phyloP scores from a whole-genome alignment of 2,888 invertebrate species.

The Sarcophaga caerulescens region DNA sequence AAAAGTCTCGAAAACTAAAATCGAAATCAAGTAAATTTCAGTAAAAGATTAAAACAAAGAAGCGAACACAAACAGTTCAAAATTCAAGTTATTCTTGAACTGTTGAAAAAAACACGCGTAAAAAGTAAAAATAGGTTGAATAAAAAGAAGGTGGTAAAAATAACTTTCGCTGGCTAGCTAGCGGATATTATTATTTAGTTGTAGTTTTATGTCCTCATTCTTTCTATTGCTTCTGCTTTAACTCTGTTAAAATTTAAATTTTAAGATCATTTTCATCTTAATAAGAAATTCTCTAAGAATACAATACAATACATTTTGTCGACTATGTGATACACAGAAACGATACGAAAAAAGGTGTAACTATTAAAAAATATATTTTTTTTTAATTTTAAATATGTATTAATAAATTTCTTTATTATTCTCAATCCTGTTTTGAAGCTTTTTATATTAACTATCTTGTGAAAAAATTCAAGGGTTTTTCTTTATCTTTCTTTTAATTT shows the following conservation, averaged over 20 bases:
- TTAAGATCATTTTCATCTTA: not conserved
- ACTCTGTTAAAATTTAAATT: not conserved
- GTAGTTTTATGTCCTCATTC: not conserved
- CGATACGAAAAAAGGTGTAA: no score
- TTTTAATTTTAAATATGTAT: no score
- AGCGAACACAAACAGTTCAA: slow-evolving; percentile 29
- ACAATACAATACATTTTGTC: no score
- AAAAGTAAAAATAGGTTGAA: slow-evolving; percentile 19
- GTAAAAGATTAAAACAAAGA: not conserved
- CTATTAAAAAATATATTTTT: no score
- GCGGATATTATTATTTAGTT: not conserved
- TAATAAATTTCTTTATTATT: no score
- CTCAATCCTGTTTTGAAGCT: no score
- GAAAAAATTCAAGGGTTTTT: no score
- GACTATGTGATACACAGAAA: no score
- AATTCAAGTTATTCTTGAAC: slow-evolving; percentile 56
- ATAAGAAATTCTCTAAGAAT: no score
- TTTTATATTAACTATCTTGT: no score
- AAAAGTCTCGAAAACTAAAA: slow-evolving; percentile 16
- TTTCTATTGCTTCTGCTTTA: slow-evolving; percentile 5
- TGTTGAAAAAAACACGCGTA: slow-evolving; percentile 14
- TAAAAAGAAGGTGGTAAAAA: not conserved
- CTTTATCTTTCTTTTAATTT: no score
- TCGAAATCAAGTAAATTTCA: slow-evolving; percentile 37
- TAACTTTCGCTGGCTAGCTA: slow-evolving; percentile 47